A percentile compares a stretch with the other conserved stretches of the same genome.
Conservation (phyloP, 2,888 invertebrate genomes). For the Leptogaster cylindrica region DNA sequence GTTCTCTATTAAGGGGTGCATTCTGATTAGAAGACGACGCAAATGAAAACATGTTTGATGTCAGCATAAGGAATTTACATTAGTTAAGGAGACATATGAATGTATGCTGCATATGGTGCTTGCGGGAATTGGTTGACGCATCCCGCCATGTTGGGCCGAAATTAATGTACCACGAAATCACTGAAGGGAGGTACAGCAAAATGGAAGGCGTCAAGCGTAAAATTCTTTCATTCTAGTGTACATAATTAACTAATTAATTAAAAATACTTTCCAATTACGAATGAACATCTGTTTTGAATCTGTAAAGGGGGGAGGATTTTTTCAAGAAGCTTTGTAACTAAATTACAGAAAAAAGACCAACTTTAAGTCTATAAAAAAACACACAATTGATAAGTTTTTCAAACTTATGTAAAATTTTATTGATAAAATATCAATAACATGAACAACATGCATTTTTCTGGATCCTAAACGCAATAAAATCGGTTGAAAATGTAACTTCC, state of each 20-base stretch:
- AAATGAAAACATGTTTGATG: slow-evolving; percentile 51
- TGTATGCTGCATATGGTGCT: slow-evolving; percentile 18
- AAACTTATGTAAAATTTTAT: too few species aligned
- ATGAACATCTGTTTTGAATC: too few species aligned
- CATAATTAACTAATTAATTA: slow-evolving; percentile 34
- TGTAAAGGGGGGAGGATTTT: too few species aligned
- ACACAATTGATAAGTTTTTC: too few species aligned
- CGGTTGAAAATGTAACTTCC: too few species aligned
- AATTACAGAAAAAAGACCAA: too few species aligned
- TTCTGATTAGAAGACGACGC: slow-evolving; percentile 50
- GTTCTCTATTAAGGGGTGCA: slow-evolving; percentile 48
- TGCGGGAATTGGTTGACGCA: slow-evolving; percentile 36
- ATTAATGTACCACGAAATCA: slow-evolving; percentile 39
- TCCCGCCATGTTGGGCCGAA: slow-evolving; percentile 26
- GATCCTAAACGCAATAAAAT: too few species aligned
- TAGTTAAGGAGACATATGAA: slow-evolving; percentile 14
- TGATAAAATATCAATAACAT: too few species aligned
- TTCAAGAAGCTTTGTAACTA: too few species aligned
- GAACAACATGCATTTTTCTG: too few species aligned
- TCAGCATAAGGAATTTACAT: slow-evolving; percentile 50
- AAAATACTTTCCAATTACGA: too few species aligned
- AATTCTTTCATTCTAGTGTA: slow-evolving; percentile 22
- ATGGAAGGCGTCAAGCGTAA: slow-evolving; percentile 24
- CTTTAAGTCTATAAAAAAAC: too few species aligned
- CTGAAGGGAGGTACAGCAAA: slow-evolving; percentile 6